Evolutionary conservation across 2,797 vertebrate genomes (phyloP), one percentile per base, ranked within the genome.

Genomic region (Poeciliopsis gracilis): DNA sequence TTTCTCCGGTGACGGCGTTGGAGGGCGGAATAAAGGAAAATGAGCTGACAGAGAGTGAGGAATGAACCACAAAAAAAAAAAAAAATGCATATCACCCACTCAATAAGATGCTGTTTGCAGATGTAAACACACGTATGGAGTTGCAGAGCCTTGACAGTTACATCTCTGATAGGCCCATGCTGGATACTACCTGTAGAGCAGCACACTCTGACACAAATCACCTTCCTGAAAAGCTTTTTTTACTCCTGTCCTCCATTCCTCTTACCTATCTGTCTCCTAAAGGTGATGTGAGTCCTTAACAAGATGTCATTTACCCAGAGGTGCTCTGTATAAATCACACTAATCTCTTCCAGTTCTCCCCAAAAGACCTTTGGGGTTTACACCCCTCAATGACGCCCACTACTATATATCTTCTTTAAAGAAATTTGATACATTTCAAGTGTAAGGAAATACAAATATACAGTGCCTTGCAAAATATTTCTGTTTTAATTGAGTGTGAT

Each of bases 201-300:
- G 77, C 49, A 13, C 47, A 82, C 80, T 82, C 79, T 81, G 82
- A 89, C 83, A 89, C 78, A 90, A 89, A 84, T 87, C 84, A 82
- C 51, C 70, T 74, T 53, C 43, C 57, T 88, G 82, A 84, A 85
- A 77, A 77, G 84, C 51, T 80, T 87, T 89, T 89, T 77, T 85
- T 75, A 84, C 83, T 87, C 79, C 7, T 9, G 46, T 49, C 69
- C 67, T 69, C 73, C 75, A 28, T 70, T 28, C 43, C 67, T 70
- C 41, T 46, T 13, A 86, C 81, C 85, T 84, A 84, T 85, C 82
- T 80, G 82, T 90, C 89, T 90, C 80, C 82, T 81, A 76, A 83
- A 91, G 80, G 15, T 20, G 30, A 25, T 67, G 73, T 30, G 75
- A 81, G 72, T n/a, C 30, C 59, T 82, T 70, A 18, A 77, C 83